phyloP scores from a whole-genome alignment of 2,113 vertebrate genomes.

The Thunnus thynnus region DNA sequence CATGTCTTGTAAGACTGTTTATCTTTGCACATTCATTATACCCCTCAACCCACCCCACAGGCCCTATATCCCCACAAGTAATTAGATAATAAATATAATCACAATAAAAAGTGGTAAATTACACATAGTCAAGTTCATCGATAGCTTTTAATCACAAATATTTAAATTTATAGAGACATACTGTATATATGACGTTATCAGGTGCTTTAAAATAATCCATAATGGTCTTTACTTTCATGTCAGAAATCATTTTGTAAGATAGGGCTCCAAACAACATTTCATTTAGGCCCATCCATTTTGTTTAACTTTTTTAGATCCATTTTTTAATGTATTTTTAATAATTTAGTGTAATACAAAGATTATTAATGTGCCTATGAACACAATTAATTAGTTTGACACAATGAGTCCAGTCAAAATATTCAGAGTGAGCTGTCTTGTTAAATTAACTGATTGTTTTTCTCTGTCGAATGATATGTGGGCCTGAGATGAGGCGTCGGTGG shows the following conservation, averaged over 20 bases:
- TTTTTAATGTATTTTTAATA: not conserved
- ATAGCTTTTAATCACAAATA: too few species aligned
- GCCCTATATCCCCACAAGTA: too few species aligned
- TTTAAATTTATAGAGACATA: too few species aligned
- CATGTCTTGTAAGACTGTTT: too few species aligned
- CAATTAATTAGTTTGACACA: conserved; percentile 42
- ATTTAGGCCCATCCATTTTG: not conserved
- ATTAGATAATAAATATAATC: too few species aligned
- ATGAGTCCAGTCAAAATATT: not conserved
- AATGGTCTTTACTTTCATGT: not conserved
- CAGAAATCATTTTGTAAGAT: not conserved
- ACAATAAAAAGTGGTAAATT: too few species aligned
- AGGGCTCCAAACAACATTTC: not conserved
- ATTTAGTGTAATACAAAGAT: conserved; percentile 13
- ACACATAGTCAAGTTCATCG: too few species aligned
- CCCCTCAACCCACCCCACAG: too few species aligned
- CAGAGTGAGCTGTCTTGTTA: conserved; percentile 19
- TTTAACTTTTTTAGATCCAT: not conserved
- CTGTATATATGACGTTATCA: too few species aligned
- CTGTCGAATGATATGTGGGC: not conserved
- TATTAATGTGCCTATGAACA: not conserved
- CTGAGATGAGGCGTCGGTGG: conserved; percentile 29
- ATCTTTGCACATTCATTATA: too few species aligned
- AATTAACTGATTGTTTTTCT: conserved; percentile 62
- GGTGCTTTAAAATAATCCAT: too few species aligned